A percentile compares a stretch with the other conserved stretches of the same genome.
phyloP scores from a whole-genome alignment of 1,140 invertebrate genomes.

The Odontomachus brunneus region DNA sequence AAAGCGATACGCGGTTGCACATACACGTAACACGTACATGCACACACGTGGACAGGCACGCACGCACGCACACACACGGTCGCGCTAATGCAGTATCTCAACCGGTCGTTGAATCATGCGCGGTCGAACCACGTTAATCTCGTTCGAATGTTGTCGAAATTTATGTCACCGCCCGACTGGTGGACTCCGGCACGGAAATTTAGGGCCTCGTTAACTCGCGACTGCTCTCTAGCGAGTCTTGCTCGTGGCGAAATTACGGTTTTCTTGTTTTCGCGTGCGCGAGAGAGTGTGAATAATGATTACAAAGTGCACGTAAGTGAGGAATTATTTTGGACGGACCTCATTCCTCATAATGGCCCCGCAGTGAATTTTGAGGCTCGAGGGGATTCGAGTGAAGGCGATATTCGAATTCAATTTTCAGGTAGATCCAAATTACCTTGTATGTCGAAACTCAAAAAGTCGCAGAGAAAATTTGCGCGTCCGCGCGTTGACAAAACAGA shows the following conservation, averaged over 20 bases:
- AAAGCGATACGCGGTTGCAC: constrained; percentile 36
- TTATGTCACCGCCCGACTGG: background rate
- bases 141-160: constrained; percentile 5
- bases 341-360: background rate
- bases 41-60: too few relatives aligned
- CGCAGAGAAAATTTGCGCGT: too few relatives aligned
- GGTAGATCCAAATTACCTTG: too few relatives aligned
- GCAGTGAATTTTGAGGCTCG: too few relatives aligned
- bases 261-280: background rate
- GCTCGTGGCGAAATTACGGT: background rate
- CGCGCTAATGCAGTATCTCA: constrained; percentile 1
- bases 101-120: background rate
- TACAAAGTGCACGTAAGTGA: background rate
- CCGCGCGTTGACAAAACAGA: too few relatives aligned
- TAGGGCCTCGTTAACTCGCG: background rate
- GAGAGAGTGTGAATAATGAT: background rate
- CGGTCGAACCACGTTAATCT: constrained; percentile 19
- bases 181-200: background rate
- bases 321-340: background rate
- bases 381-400: too few relatives aligned
- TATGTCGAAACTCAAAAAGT: too few relatives aligned
- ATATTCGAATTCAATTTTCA: too few relatives aligned
- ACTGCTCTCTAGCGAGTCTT: background rate
- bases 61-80: too few relatives aligned
- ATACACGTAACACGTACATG: too few relatives aligned